Conservation (phyloP, 2,888 invertebrate species). For the Cataglyphis albicans region DNA sequence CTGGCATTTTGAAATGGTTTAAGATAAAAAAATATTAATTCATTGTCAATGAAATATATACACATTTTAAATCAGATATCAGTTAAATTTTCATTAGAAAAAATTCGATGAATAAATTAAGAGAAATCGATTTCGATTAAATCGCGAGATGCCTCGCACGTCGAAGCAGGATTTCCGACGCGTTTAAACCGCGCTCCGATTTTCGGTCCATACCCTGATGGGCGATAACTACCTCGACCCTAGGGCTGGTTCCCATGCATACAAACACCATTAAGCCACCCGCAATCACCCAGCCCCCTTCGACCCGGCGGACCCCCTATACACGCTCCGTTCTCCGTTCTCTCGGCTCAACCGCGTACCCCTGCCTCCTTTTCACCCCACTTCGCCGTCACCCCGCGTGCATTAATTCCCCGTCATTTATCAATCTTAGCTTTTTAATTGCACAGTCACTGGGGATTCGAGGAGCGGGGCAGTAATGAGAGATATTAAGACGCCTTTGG, state of each 20-base stretch:
- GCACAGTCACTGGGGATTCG: conserved; percentile 79
- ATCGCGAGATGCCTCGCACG: conserved; percentile 27
- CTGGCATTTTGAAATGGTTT: not conserved
- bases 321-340: conserved; percentile 69
- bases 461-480: conserved; percentile 80
- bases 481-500: conserved; percentile 82
- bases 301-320: conserved; percentile 70
- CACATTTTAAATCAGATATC: not conserved
- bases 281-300: conserved; percentile 87
- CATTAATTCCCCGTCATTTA: conserved; percentile 85
- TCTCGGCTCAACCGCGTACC: conserved; percentile 63
- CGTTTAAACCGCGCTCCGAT: conserved; percentile 65
- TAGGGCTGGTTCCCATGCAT: conserved; percentile 81
- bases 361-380: conserved; percentile 54
- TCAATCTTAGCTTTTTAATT: conserved; percentile 86
- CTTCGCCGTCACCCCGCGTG: conserved; percentile 68
- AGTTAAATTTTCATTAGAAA: not conserved
- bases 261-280: conserved; percentile 84
- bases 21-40: not conserved
- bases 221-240: conserved; percentile 76
- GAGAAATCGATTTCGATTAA: conserved; percentile 29
- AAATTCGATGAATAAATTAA: not conserved
- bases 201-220: conserved; percentile 67
- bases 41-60: not conserved
- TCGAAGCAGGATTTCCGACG: conserved; percentile 74